Base-by-base conservation (phyloP, 37 sponge, comb jelly and placozoan species). In the Spongia lamella region DNA sequence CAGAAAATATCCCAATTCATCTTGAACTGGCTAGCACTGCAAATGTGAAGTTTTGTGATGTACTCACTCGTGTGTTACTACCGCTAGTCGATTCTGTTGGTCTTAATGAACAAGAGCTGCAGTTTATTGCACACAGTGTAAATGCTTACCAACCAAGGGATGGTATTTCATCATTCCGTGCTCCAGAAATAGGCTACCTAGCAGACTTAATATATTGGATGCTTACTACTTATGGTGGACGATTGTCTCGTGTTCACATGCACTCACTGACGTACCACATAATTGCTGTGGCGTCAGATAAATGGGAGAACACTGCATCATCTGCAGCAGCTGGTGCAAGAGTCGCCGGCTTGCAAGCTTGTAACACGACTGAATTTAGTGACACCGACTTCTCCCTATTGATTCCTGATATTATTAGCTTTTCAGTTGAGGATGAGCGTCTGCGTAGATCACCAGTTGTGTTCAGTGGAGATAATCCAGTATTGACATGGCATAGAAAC, bases 91-190 rank as follows among this genome's bases (percentile, higher is more conserved):
- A 86, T 25, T 96, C 96, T 0, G 65, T 96, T 58, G 96, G 96
- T 38, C 84, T 96, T 19, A 96, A 96, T 56, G 96, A 96, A 56
- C 94, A 93, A 51, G 96, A 96, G 70, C 81, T 96, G 1, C 22
- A 64, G 2, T 80, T 80, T 16, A 32, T 81, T 22, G 74, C 87
- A 13, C 63, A 70, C 36, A 63, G 91, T 0, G 35, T 25, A 3
- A 62, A 69, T 60, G 96, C 88, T 29, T 64, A 77, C 17, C 73
- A 72, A 34, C 27, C 61, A 0, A 83, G 78, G 36, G 9, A 43
- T 13, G 9, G 47, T 9, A 9, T 43, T 43, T 5, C 5, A 43
- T 5, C 7, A 9, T 43, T 43, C 9, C 5, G 9, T 13, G 57
- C 57, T 3, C 95, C 92, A 15, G 54, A 47, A 0, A 64, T 91